Evolutionary conservation across 2,113 vertebrate species (phyloP), one percentile per base, ranked within the genome.

Genomic region (Ophthalmolycus amberensis): DNA sequence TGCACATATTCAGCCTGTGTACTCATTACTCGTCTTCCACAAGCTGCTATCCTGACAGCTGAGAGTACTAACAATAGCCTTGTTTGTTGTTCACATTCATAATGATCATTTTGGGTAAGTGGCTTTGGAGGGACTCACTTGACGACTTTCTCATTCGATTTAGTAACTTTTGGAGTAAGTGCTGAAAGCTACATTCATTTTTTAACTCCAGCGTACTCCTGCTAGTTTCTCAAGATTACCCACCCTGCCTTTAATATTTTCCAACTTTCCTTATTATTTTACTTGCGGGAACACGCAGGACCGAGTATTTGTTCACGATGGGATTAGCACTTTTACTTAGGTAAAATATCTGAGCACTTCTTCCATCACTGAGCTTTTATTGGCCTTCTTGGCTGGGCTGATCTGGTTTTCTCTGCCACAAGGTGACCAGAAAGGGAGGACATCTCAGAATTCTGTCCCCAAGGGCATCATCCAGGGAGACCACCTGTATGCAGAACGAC

Each of bases 401-500:
- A 54, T 75, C 91, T 48, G 77, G 73, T 73, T 59, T 64, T 42
- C 86, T 91, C 66, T 91, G 69, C 94, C 94, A 95, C 38, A 93
- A 84, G 2, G 92, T 94, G 83, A 92, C 91, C 71, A 96, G 74
- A 71, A 82, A 94, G 0, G 95, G 95, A 0, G 90, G 92, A 77
- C 95, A 96, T 65, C 52, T 88, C 1, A 93, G 83, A 9, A 75
- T 9, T 0, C 3, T 75, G 18, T 84, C 88, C 65, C 42, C 89
- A 22, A 77, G 63, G 50, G 46, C 18, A 5, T 71, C 54, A 2
- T 82, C 77, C 25, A 46, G 80, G 6, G 60, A 34, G 54, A 79
- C 14, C 2, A 93, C 67, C 10, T 85, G 88, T 22, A 95, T 38
- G 11, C 95, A 96, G 83, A 96, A 88, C 0, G 27, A 82, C 0